These are phyloP conservation scores for Camponotus pennsylvanicus DNA, from an alignment of 1,140 invertebrate species.

Conservation along the genomic window DNA sequence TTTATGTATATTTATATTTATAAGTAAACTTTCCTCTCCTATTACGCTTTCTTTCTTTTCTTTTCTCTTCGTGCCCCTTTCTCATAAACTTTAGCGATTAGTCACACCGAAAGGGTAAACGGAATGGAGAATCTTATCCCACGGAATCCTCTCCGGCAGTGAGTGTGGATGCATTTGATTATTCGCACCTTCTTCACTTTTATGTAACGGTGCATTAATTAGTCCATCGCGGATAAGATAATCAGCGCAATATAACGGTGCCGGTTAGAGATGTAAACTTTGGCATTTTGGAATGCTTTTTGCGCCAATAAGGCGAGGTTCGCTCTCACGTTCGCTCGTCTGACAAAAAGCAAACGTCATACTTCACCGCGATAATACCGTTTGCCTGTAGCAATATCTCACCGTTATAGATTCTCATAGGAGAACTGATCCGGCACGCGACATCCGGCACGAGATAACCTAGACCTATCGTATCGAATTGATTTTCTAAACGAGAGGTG, in stretches of 20 bases:
- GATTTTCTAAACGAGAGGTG: slow-evolving; percentile 3
- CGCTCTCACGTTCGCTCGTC: slow-evolving; percentile 52
- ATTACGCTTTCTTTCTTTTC: background rate
- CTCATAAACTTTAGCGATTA: slow-evolving; percentile 54
- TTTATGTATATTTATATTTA: background rate
- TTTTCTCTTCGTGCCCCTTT: slow-evolving; percentile 6
- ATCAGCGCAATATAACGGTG: background rate
- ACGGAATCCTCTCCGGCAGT: slow-evolving; percentile 32
- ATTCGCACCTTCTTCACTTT: slow-evolving; percentile 26
- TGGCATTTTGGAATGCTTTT: slow-evolving; percentile 49
- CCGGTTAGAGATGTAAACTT: slow-evolving; percentile 14
- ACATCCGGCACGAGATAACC: background rate
- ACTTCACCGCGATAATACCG: slow-evolving; percentile 37
- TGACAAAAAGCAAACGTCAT: slow-evolving; percentile 39
- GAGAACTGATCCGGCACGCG: slow-evolving; percentile 15
- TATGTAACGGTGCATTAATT: slow-evolving; percentile 32
- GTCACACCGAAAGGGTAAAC: slow-evolving; percentile 67
- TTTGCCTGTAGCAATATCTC: slow-evolving; percentile 27
- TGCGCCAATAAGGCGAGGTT: slow-evolving; percentile 28
- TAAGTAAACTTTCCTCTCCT: background rate
- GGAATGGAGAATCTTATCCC: slow-evolving; percentile 43
- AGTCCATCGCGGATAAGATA: slow-evolving; percentile 6
- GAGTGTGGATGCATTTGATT: slow-evolving; percentile 24
- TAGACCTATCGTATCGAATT: slow-evolving; percentile 11
- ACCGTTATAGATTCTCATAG: slow-evolving; percentile 29